A percentile compares a stretch with the other conserved stretches of the same genome.
phyloP scores from a whole-genome alignment of 2,113 vertebrate species.

The Chiloscyllium plagiosum region DNA sequence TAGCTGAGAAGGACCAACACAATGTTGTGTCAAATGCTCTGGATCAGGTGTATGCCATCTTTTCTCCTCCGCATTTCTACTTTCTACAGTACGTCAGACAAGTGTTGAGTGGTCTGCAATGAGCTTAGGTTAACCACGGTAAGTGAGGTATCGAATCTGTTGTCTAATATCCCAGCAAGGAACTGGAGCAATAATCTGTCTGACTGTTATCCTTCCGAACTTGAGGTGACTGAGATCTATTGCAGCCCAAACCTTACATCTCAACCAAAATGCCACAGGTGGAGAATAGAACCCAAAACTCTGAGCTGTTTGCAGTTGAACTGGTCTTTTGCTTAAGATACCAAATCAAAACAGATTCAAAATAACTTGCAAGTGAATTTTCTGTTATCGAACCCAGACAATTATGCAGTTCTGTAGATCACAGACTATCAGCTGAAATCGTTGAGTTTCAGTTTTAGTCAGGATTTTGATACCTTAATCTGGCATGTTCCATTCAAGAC shows the following conservation, averaged over 20 bases:
- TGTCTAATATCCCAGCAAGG: background rate
- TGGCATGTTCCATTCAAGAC: background rate
- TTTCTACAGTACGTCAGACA: background rate
- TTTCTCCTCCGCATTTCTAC: background rate
- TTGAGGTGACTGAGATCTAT: background rate
- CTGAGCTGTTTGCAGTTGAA: background rate
- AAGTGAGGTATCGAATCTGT: background rate
- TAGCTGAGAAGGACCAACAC: background rate
- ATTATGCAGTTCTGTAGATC: background rate
- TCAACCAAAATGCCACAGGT: background rate
- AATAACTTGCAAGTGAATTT: background rate
- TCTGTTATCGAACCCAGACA: background rate
- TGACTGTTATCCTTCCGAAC: background rate
- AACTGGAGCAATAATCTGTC: background rate
- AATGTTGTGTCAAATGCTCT: background rate
- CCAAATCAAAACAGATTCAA: background rate
- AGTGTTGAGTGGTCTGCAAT: background rate
- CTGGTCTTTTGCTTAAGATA: background rate
- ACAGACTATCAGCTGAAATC: background rate
- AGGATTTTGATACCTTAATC: background rate
- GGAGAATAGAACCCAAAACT: background rate
- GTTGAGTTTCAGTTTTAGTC: background rate
- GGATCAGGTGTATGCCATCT: background rate
- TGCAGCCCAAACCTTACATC: background rate
- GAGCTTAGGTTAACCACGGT: background rate